Conservation (phyloP, 35 echinoderm and acorn worm species). For the Ophiothrix spiculata region DNA sequence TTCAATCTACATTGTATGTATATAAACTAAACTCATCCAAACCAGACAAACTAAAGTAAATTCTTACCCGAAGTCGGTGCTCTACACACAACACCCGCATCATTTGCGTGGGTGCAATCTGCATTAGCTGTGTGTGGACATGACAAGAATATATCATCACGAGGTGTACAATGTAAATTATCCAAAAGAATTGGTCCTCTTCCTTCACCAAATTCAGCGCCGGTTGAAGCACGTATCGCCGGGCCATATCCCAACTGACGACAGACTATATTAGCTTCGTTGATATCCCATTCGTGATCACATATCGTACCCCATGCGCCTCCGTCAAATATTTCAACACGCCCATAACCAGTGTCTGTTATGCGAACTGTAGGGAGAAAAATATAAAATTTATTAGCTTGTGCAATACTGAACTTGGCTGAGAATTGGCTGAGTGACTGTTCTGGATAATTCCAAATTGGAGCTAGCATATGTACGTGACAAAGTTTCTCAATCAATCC, state of each 20-base stretch:
- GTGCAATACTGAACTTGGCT: no score
- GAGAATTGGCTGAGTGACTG: no score
- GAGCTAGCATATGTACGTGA: neutral
- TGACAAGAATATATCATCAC: neutral
- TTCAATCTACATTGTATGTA: no score
- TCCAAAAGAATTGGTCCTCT: neutral
- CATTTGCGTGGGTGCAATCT: conserved; percentile 33
- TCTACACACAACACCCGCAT: conserved; percentile 50
- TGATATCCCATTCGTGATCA: neutral
- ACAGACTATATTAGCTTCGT: conserved; percentile 11
- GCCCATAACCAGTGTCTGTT: neutral
- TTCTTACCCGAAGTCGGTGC: neutral
- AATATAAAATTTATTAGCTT: no score
- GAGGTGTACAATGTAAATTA: neutral
- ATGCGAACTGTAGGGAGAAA: neutral
- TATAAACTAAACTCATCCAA: no score
- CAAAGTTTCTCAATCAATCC: neutral
- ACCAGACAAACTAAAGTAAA: no score
- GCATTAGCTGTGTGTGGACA: neutral
- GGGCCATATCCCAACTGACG: neutral
- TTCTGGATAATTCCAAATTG: neutral
- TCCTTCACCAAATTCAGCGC: neutral
- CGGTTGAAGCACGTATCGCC: neutral
- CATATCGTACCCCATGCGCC: conserved; percentile 16
- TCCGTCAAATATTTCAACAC: conserved; percentile 2